Evolutionary conservation across 2,888 invertebrate species (phyloP).

Genomic region (Gari tellinella): DNA sequence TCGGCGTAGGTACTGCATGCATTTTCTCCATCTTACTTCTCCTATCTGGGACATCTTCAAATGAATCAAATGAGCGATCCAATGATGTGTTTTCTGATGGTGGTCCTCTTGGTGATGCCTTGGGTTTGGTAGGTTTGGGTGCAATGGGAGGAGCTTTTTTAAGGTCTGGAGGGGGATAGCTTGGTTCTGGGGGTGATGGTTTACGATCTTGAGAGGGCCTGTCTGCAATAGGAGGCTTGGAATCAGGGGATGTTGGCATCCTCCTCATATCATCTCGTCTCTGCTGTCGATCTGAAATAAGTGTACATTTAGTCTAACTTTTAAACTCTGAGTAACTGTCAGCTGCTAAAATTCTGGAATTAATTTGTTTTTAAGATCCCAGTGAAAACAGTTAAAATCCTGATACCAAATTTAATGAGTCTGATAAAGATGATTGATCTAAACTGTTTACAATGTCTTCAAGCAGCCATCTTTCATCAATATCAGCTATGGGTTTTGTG

Average conservation of each 20-base stretch:
- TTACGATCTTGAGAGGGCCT: conserved; percentile 9
- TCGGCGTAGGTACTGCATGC: conserved; percentile 65
- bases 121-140: conserved; percentile 54
- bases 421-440: too few relatives aligned
- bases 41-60: conserved; percentile 59
- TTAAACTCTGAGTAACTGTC: too few relatives aligned
- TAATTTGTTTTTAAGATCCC: too few relatives aligned
- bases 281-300: too few relatives aligned
- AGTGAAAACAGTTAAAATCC: too few relatives aligned
- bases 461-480: too few relatives aligned
- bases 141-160: conserved; percentile 54
- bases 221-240: not conserved
- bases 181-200: conserved; percentile 17
- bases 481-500: too few relatives aligned
- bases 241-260: conserved; percentile 13
- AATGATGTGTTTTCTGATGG: conserved; percentile 29
- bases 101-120: conserved; percentile 37
- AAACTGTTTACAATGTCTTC: too few relatives aligned
- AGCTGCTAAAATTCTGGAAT: too few relatives aligned
- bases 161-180: conserved; percentile 44
- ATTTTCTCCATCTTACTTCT: conserved; percentile 66
- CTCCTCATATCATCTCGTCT: conserved; percentile 34
- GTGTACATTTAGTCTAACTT: too few relatives aligned
- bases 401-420: too few relatives aligned
- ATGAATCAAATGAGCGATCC: conserved; percentile 46